Base-by-base conservation (phyloP, 2,113 vertebrate species). In the Spea multiplicata region DNA sequence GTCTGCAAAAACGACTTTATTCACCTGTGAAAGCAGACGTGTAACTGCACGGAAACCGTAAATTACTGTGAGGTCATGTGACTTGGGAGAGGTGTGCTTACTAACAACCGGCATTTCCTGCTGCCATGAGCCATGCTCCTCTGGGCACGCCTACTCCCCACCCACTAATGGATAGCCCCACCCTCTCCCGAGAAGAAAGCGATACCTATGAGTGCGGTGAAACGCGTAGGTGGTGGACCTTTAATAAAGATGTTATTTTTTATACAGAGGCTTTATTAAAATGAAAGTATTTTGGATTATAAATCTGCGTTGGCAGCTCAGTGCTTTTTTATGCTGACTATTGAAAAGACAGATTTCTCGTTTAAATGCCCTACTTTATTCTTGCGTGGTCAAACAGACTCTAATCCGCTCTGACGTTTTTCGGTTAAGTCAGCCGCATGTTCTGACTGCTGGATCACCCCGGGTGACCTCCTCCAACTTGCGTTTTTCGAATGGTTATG, bases 371-470 rank as follows among this genome's bases (percentile, higher is more conserved):
- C 76, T 71, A 62, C 64, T 78, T 78, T 78, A 61, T 61, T 64
- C 47, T 8, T 45, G 57, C n/a, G 10, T 65, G 55, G 47, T 3
- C 14, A 12, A 47, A 46, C 30, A 48, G 62, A 13, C 59, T 53
- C 52, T 78, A 78, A 78, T 78, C 67, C 52, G 76, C 46, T 64
- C 52, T 78, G 76, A 64, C 76, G 62, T 78, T 71, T 30, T 78
- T 66, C 4, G 30, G 12, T 6, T 61, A 45, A 14, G 71, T 52
- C 57, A 65, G 76, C 46, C 69, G 46, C 64, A 12, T 44, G 44
- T 30, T 59, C 75, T 49, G 9, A 46, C 74, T 44, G 52, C 49
- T 47, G 50, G 59, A 30, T 69, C 44, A 68, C 66, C 52, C 75
- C 1, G 53, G 5, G 0, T 69, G 44, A 69, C 50, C 52, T 14